Evolutionary conservation across 2,797 vertebrate species (phyloP).

Genomic region (Craterocephalus amniculus): DNA sequence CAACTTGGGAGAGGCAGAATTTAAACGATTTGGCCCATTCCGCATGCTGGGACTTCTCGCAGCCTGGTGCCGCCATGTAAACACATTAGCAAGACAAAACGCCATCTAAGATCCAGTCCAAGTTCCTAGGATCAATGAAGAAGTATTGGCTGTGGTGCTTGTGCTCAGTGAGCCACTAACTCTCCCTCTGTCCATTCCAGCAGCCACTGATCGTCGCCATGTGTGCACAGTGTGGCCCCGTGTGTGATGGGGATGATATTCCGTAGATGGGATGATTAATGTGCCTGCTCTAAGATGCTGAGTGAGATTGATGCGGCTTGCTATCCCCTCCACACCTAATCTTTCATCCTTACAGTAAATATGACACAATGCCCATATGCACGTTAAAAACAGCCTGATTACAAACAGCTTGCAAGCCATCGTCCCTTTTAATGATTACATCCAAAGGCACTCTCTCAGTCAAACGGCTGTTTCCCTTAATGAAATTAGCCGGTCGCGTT

Average conservation of each 20-base stretch:
- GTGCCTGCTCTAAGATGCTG: conserved; percentile 71
- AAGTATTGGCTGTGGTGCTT: conserved; percentile 58
- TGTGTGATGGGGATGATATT: conserved; percentile 71
- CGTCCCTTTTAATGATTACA: conserved; percentile 77
- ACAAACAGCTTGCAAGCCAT: conserved; percentile 77
- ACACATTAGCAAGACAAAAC: conserved; percentile 67
- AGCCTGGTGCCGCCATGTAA: conserved; percentile 45
- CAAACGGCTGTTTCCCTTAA: conserved; percentile 71
- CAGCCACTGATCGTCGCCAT: conserved; percentile 56
- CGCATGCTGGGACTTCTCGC: conserved; percentile 32
- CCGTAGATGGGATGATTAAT: conserved; percentile 81
- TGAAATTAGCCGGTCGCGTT: conserved; percentile 72
- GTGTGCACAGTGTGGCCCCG: conserved; percentile 49
- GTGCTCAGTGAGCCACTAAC: conserved; percentile 76
- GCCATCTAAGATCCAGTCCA: conserved; percentile 50
- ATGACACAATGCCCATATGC: conserved; percentile 80
- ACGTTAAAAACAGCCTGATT: conserved; percentile 67
- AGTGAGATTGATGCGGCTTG: conserved; percentile 80
- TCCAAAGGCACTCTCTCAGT: conserved; percentile 71
- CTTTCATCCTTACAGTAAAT: conserved; percentile 84
- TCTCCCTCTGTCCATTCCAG: conserved; percentile 72
- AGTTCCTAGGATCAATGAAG: conserved; percentile 72
- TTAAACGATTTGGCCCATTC: conserved; percentile 47
- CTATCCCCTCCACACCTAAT: conserved; percentile 73
- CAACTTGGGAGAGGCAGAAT: conserved; percentile 23